phyloP scores from a whole-genome alignment of 2,888 invertebrate species.

The Cerastis leucographa region DNA sequence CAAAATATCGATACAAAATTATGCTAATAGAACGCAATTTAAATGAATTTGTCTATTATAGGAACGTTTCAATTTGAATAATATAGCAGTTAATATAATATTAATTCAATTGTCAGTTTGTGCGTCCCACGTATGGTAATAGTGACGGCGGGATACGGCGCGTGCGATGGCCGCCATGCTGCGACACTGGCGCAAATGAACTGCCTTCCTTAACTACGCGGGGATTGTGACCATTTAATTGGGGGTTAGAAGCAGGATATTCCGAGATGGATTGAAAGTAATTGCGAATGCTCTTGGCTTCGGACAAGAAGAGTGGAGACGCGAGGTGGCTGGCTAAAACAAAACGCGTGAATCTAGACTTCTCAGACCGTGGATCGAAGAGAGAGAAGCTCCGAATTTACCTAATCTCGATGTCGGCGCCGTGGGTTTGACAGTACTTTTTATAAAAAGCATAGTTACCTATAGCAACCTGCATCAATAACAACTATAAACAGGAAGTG shows the following conservation, averaged over 20 bases:
- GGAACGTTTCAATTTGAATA: conserved; percentile 61
- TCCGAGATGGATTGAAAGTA: neutral
- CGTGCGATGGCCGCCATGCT: conserved; percentile 74
- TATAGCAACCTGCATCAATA: neutral
- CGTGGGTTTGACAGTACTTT: neutral
- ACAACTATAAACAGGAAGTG: neutral
- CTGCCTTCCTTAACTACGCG: conserved; percentile 61
- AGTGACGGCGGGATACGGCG: conserved; percentile 72
- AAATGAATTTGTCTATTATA: conserved; percentile 62
- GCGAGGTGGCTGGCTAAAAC: neutral
- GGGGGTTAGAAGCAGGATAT: neutral
- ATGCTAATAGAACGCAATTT: conserved; percentile 52
- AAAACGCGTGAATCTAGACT: neutral
- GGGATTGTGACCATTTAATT: conserved; percentile 41
- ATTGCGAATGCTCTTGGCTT: neutral
- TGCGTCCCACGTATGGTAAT: conserved; percentile 81
- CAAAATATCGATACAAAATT: conserved; percentile 38
- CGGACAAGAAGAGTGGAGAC: neutral
- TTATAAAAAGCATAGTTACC: neutral
- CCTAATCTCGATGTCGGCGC: neutral
- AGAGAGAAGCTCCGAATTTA: neutral
- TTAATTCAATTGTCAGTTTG: conserved; percentile 78
- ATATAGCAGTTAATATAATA: conserved; percentile 67
- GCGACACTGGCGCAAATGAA: conserved; percentile 68
- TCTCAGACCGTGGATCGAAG: too few relatives aligned